Evolutionary conservation across 2,888 invertebrate species (phyloP), one percentile per base, ranked within the genome.

Genomic region (Myopa tessellatipennis): DNA sequence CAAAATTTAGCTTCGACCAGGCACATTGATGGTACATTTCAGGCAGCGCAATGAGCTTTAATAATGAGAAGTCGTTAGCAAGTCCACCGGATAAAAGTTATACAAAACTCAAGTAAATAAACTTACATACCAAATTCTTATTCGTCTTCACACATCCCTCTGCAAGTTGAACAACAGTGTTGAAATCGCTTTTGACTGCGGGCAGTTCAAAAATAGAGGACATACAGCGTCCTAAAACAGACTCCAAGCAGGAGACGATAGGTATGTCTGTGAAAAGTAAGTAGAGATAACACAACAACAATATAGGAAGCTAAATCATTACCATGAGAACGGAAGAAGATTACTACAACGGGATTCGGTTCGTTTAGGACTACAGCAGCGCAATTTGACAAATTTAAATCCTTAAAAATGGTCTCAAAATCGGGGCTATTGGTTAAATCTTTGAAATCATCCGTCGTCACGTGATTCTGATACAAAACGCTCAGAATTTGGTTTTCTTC

Each of bases 1-100:
- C 69, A 50, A 82, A 79, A 65, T 83, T 83, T 10, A 83, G 80
- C 74, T 82, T 84, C 8, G 83, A 83, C 84, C 85, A 83, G 14
- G 83, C 80, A 52, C 83, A 83, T 26, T 77, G 77, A 36, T 80
- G 76, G 65, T 77, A 80, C 4, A 83, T 67, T n/a, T 79, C 82
- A 2, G 83, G 80, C 14, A 77, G 50, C 36, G 69, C 74, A 18
- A 60, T 50, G 6, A n/a, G 50, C 77, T 78, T 14, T 58, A 61
- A 63, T 34, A 63, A 55, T 36, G 34, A 38, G 71, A 58, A 72
- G 60, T 58, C 45, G n/a, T 67, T 45, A 55, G 1, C 55, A n/a
- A 55, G n/a, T 55, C 10, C 55, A 4, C 4, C 10, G 50, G 14
- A 72, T 34, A 77, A 60, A 80, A 36, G 8, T 71, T 65, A 36